A percentile compares a stretch with the other conserved stretches of the same genome.
Conservation (phyloP, 1,140 invertebrate species). For the Heliconius hewitsoni region DNA sequence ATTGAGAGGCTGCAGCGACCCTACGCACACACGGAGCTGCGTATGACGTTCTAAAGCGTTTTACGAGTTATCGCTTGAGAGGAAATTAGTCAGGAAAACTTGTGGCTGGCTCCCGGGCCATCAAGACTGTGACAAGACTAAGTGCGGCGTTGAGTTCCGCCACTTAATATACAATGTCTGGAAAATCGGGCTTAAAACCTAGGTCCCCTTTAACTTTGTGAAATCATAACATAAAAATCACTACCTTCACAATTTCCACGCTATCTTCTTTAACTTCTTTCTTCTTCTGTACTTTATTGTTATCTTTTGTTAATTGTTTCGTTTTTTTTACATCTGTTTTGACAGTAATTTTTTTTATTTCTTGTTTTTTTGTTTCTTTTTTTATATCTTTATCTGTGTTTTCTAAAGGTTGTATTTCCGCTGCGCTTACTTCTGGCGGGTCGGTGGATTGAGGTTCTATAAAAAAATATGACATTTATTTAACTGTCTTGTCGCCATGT, state of each 20-base stretch:
- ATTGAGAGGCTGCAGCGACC: too few relatives aligned
- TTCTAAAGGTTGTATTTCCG: slow-evolving; percentile 52
- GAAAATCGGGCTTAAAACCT: too few relatives aligned
- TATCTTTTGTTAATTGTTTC: slow-evolving; percentile 41
- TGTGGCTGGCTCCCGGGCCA: too few relatives aligned
- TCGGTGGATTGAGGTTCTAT: slow-evolving; percentile 50
- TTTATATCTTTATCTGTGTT: slow-evolving; percentile 45
- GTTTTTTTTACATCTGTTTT: slow-evolving; percentile 49
- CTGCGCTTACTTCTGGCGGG: slow-evolving; percentile 62
- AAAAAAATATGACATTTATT: too few relatives aligned
- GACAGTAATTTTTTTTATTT: slow-evolving; percentile 40
- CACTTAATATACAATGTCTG: not conserved
- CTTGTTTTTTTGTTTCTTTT: slow-evolving; percentile 44
- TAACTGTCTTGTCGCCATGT: too few relatives aligned
- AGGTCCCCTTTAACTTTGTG: not conserved
- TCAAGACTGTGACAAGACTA: not conserved
- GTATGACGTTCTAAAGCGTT: too few relatives aligned
- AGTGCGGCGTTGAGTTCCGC: not conserved
- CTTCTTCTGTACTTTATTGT: slow-evolving; percentile 54
- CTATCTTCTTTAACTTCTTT: slow-evolving; percentile 47
- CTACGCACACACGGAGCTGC: too few relatives aligned
- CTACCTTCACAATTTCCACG: slow-evolving; percentile 42
- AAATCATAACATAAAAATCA: not conserved
- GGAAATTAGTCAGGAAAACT: too few relatives aligned
- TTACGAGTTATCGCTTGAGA: too few relatives aligned